Conservation (phyloP, 2,888 invertebrate genomes). For the Sussaba pulchella region DNA sequence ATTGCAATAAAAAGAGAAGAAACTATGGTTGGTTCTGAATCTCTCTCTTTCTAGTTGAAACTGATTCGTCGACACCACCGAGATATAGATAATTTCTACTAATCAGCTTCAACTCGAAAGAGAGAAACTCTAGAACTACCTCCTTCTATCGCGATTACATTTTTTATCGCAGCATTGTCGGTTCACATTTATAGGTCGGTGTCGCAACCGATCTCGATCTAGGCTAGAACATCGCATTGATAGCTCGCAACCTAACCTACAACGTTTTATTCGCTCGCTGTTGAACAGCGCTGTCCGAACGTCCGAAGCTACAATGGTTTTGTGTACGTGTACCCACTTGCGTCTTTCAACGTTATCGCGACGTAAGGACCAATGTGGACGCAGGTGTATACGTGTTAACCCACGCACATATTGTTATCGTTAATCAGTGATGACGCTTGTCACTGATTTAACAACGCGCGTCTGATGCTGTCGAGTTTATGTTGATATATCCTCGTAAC, state of each 20-base stretch:
- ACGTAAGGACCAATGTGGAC: not conserved
- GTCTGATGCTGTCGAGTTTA: not conserved
- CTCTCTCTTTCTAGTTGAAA: no score
- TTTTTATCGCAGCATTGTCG: no score
- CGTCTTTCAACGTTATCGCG: not conserved
- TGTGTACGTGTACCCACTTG: not conserved
- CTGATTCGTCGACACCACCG: no score
- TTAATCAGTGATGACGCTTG: constrained; percentile 26
- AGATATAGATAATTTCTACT: no score
- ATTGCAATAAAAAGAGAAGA: no score
- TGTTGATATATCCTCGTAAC: not conserved
- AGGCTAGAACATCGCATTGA: not conserved
- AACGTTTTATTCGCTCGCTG: not conserved
- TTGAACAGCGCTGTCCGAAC: not conserved
- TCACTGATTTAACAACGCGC: constrained; percentile 4
- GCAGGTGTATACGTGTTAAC: not conserved
- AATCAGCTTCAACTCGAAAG: no score
- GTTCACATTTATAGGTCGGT: not conserved
- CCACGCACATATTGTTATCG: constrained; percentile 4
- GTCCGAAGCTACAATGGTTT: not conserved
- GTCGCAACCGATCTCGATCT: not conserved
- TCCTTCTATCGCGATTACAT: no score
- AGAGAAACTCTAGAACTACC: no score
- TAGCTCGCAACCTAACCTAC: constrained; percentile 1
- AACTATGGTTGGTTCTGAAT: no score